These are phyloP conservation scores for Lysiphlebus fabarum DNA, from an alignment of 1,140 invertebrate species.

Conservation along the genomic window DNA sequence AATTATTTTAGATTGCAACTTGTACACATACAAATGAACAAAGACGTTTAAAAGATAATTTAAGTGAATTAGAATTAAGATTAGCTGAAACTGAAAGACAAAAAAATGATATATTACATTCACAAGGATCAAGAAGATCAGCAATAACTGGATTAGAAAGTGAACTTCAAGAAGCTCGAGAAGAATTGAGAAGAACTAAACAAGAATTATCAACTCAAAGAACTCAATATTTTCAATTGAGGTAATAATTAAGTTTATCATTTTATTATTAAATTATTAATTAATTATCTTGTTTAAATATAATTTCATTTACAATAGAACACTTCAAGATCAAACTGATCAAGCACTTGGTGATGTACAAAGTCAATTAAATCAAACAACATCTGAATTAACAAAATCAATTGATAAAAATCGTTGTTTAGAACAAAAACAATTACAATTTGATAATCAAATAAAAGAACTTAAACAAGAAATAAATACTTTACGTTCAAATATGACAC, in stretches of 20 bases:
- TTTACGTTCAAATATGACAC: slow-evolving; percentile 55
- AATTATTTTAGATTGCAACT: slow-evolving; percentile 52
- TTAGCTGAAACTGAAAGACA: slow-evolving; percentile 45
- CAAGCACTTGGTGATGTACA: slow-evolving; percentile 59
- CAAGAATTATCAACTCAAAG: slow-evolving; percentile 46
- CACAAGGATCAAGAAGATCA: slow-evolving; percentile 43
- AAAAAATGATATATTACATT: slow-evolving; percentile 46
- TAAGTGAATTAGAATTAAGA: slow-evolving; percentile 43
- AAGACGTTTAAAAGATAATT: slow-evolving; percentile 39
- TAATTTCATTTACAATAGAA: slow-evolving; percentile 45
- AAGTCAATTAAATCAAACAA: slow-evolving; percentile 55
- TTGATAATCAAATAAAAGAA: slow-evolving; percentile 57
- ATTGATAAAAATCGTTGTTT: slow-evolving; percentile 55
- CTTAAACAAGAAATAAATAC: slow-evolving; percentile 59
- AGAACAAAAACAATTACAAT: slow-evolving; percentile 57
- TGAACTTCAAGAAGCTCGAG: slow-evolving; percentile 40
- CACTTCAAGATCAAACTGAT: slow-evolving; percentile 62
- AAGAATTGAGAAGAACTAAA: slow-evolving; percentile 44
- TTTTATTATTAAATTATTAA: slow-evolving; percentile 14
- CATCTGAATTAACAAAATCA: slow-evolving; percentile 57
- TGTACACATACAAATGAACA: slow-evolving; percentile 56
- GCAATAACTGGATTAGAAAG: slow-evolving; percentile 46
- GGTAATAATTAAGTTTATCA: slow-evolving; percentile 31
- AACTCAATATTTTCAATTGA: slow-evolving; percentile 48
- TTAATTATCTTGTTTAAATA: too few species aligned